phyloP scores from a whole-genome alignment of 2,888 invertebrate species.

The Mesopsocus fuscifrons region DNA sequence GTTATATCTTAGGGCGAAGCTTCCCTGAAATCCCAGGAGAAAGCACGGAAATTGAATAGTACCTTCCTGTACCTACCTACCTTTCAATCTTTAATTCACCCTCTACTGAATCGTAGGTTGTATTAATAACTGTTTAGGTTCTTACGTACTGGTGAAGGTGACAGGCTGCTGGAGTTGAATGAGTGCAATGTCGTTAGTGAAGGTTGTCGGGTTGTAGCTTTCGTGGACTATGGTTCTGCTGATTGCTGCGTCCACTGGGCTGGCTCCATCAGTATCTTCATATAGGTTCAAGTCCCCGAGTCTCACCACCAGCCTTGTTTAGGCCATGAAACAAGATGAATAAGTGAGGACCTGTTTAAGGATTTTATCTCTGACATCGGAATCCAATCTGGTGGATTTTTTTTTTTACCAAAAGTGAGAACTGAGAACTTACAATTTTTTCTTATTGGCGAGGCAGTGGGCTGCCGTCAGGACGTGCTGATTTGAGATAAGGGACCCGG shows the following conservation, averaged over 20 bases:
- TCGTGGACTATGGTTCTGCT: constrained; percentile 43
- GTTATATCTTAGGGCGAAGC: too few species aligned
- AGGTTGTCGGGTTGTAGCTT: constrained; percentile 37
- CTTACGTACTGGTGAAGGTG: constrained; percentile 33
- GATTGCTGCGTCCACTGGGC: constrained; percentile 39
- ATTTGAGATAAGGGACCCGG: constrained; percentile 45
- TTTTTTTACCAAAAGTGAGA: constrained; percentile 7
- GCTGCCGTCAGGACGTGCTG: constrained; percentile 60
- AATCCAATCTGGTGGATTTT: too few species aligned
- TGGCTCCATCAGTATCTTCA: constrained; percentile 39
- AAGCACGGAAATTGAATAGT: too few species aligned
- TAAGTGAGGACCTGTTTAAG: too few species aligned
- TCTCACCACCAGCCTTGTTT: constrained; percentile 45
- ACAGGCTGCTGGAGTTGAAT: constrained; percentile 39
- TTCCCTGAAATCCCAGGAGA: too few species aligned
- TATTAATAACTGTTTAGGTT: too few species aligned
- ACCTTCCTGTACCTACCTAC: too few species aligned
- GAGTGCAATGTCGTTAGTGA: constrained; percentile 61
- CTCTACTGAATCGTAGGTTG: too few species aligned
- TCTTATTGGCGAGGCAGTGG: constrained; percentile 45
- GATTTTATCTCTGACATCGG: neutral
- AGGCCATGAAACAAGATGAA: constrained; percentile 25
- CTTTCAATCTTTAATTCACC: too few species aligned
- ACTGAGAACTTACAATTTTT: constrained; percentile 38
- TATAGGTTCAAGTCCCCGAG: constrained; percentile 60